Evolutionary conservation across 2,113 vertebrate genomes (phyloP), one percentile per base, ranked within the genome.

Genomic region (Aix galericulata): DNA sequence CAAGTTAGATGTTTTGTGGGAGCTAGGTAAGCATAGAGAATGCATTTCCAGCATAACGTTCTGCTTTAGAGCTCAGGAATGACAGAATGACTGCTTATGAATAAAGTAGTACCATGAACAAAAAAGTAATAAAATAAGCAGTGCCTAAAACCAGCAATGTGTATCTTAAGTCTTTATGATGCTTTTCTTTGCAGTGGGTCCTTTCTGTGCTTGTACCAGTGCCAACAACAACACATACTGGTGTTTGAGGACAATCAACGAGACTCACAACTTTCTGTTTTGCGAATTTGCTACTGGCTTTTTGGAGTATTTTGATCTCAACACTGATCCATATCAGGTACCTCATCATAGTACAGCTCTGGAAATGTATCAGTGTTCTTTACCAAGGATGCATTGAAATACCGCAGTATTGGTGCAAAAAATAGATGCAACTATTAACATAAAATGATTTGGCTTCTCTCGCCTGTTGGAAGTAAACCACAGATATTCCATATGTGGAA

Each of bases 221-320:
- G 99, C 99, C 98, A 99, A 99, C 97, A 99, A 99, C 93, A 99
- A 99, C 97, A 99, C 99, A 0, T 99, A 99, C 97, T 99, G 99
- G 99, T 99, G 99, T 96, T 95, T 99, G 88, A 98, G 99, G 98
- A 99, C 99, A 77, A 98, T 99, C 97, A 99, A 99, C 4, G 99
- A 99, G 97, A 99, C 99, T 16, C 99, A 99, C 98, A 99, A 99
- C 95, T 99, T 99, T 97, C 98, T 99, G 85, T 99, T 99, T 95
- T 99, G 99, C 97, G 99, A 99, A 98, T 99, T 99, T 95, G 99
- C 99, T 26, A 99, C 99, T 1, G 99, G 99, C 81, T 99, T 99
- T 98, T 97, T 99, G 75, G 99, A 99, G 97, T 99, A 99, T 97
- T 99, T 99, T 96, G 99, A 99, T 95, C 98, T 99, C 94, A 99